phyloP scores from a whole-genome alignment of 2,113 vertebrate genomes.

The Plecotus auritus region DNA sequence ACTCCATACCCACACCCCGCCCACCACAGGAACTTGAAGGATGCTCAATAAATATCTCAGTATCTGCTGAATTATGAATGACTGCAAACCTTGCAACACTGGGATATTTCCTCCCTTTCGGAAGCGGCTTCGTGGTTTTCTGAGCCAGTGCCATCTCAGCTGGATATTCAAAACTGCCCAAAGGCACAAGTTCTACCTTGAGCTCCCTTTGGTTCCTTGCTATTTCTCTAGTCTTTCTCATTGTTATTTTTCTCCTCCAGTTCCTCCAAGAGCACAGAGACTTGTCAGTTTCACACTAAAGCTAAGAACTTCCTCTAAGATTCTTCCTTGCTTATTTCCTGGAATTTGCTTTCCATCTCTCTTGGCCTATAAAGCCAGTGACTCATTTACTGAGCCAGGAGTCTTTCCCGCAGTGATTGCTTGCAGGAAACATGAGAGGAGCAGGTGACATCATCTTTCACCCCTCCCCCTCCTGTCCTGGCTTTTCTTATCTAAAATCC shows the following conservation, averaged over 20 bases:
- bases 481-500: slow-evolving; percentile 21
- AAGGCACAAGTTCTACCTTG: neutral
- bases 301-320: slow-evolving; percentile 31
- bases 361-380: slow-evolving; percentile 32
- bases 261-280: slow-evolving; percentile 18
- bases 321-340: slow-evolving; percentile 40
- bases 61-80: neutral
- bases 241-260: neutral
- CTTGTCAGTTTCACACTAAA: slow-evolving; percentile 46
- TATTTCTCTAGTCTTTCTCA: slow-evolving; percentile 14
- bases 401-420: neutral
- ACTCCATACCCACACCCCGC: neutral
- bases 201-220: neutral
- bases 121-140: neutral
- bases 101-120: neutral
- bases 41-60: neutral
- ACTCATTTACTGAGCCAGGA: slow-evolving; percentile 36
- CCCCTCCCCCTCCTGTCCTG: neutral
- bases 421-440: slow-evolving; percentile 47
- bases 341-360: slow-evolving; percentile 38
- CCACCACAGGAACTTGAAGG: neutral
- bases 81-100: neutral
- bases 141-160: neutral
- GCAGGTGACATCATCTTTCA: neutral
- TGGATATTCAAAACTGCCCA: neutral